Evolutionary conservation across 2,888 invertebrate genomes (phyloP).

Genomic region (Nephrotoma guestfalica): DNA sequence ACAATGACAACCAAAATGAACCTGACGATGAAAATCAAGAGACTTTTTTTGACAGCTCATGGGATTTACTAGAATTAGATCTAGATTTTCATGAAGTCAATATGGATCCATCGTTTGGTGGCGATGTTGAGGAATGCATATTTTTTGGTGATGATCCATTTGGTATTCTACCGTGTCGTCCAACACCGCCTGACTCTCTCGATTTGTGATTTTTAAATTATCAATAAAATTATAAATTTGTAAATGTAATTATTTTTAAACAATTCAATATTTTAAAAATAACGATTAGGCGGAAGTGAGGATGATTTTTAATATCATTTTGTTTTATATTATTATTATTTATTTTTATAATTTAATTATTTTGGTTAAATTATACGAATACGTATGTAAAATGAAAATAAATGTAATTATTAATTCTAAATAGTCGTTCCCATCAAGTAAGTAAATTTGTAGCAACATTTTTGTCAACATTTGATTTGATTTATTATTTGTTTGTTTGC

Average conservation of each 20-base stretch:
- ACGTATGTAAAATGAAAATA: background rate
- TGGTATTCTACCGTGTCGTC: conserved; percentile 40
- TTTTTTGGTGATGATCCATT: conserved; percentile 44
- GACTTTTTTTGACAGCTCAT: conserved; percentile 28
- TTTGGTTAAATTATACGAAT: background rate
- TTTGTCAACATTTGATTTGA: background rate
- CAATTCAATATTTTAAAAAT: background rate
- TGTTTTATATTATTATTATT: background rate
- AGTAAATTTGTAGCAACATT: background rate
- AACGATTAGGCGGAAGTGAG: background rate
- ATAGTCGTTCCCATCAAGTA: background rate
- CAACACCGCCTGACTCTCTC: conserved; percentile 40
- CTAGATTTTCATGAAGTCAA: conserved; percentile 45
- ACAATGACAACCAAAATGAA: conserved; percentile 29
- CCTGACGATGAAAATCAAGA: background rate
- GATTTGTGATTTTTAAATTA: conserved; percentile 21
- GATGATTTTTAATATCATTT: background rate
- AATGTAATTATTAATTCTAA: background rate
- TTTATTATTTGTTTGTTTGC: background rate
- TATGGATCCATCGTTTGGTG: conserved; percentile 45
- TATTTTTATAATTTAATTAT: background rate
- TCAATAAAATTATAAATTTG: background rate
- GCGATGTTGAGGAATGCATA: conserved; percentile 45
- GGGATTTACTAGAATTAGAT: conserved; percentile 48
- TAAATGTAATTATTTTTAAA: background rate